Evolutionary conservation across 1,140 invertebrate genomes (phyloP), one percentile per base, ranked within the genome.

Genomic region (Cherax destructor): DNA sequence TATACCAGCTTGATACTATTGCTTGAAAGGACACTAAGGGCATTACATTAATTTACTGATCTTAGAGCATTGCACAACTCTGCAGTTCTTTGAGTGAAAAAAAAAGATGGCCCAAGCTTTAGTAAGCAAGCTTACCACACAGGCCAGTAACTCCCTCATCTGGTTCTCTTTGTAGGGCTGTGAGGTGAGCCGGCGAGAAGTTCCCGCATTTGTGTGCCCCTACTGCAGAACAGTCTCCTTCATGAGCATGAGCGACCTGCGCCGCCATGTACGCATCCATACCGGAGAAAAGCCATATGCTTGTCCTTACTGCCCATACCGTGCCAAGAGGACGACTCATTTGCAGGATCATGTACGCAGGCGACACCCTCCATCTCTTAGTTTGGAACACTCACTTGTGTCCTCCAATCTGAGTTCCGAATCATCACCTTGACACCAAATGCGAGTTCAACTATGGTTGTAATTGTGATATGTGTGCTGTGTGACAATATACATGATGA

Each of bases 161-260:
- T 91, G 88, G 74, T 91, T 90, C 76, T 91, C 88, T 91, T 91
- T 91, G 88, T 91, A 91, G 88, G 88, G 88, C 52, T 91, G 83
- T 61, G 88, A 91, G 52, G 74, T 79, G 88, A 77, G 50, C 81
- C 83, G 88, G 21, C 88, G 88, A 47, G 81, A 84, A 61, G 88
- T 74, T 50, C 49, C 81, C 65, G 50, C 81, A 47, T 84, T 74
- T 59, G 56, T 91, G 81, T 91, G 88, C 83, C 81, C 83, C 65
- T 91, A 91, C 88, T 91, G 88, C 83, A 81, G 76, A 41, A 50
- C 88, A 21, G 88, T 91, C 83, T 91, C 88, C 88, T 91, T 91
- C 88, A 77, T 77, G 69, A 91, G 88, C 69, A 50, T 84, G 59
- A 91, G 88, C 72, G 88, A 91, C 76, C 88, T 91, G 2, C 88